Conservation (phyloP, 2,888 invertebrate genomes). For the Ephialtes manifestator region DNA sequence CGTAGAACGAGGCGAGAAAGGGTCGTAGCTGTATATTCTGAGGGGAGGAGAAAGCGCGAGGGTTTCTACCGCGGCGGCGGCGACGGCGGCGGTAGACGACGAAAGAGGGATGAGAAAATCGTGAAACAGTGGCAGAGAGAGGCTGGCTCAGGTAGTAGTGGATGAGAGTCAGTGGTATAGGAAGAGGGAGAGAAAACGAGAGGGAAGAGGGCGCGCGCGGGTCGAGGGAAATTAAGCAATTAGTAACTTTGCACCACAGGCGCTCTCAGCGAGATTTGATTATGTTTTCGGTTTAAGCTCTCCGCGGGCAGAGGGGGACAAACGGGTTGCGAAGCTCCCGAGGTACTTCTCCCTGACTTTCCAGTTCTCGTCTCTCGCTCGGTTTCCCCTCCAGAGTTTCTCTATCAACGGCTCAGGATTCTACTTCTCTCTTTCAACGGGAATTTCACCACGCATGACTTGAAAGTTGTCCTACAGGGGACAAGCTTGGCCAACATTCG, state of each 20-base stretch:
- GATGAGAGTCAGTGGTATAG: slow-evolving; percentile 38
- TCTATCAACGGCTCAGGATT: slow-evolving; percentile 7
- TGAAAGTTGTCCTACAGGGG: no score
- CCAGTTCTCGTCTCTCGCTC: slow-evolving; percentile 28
- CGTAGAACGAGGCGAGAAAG: slow-evolving; percentile 63
- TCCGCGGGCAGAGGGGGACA: slow-evolving; percentile 71
- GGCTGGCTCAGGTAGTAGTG: slow-evolving; percentile 37
- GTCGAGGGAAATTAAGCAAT: slow-evolving; percentile 85
- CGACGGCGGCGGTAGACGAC: slow-evolving; percentile 52
- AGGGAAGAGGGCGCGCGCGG: slow-evolving; percentile 63
- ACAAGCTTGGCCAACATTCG: no score
- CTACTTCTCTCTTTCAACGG: neutral
- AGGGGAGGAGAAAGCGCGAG: slow-evolving; percentile 51
- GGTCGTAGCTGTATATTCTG: slow-evolving; percentile 41
- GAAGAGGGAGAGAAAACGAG: slow-evolving; percentile 38
- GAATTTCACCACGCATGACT: neutral
- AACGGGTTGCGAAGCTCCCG: slow-evolving; percentile 13
- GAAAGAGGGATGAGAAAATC: slow-evolving; percentile 57
- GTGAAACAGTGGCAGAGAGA: slow-evolving; percentile 69
- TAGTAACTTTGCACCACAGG: slow-evolving; percentile 85
- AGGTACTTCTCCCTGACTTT: slow-evolving; percentile 50
- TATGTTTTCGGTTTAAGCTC: slow-evolving; percentile 85
- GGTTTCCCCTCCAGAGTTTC: slow-evolving; percentile 24
- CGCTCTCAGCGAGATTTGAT: slow-evolving; percentile 85
- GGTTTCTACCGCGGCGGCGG: slow-evolving; percentile 4